A percentile compares a stretch with the other conserved stretches of the same genome.
Conservation (phyloP, 2,797 vertebrate species). For the Tenualosa ilisha region DNA sequence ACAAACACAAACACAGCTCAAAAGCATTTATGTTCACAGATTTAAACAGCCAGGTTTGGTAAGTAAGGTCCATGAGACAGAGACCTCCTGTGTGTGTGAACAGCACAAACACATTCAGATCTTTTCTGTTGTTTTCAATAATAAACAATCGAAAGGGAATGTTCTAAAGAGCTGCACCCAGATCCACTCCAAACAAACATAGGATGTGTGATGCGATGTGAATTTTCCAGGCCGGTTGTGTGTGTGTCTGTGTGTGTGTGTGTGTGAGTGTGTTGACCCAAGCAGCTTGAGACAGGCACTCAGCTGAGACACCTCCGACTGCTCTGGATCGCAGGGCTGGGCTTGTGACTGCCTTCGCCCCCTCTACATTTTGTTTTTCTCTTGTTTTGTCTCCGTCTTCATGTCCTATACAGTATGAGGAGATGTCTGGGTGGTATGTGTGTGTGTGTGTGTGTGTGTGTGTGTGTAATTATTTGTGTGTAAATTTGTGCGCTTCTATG, state of each 20-base stretch:
- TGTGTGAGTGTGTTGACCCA: background rate
- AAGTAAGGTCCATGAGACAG: slow-evolving; percentile 2
- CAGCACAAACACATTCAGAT: slow-evolving; percentile 34
- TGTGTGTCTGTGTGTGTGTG: background rate
- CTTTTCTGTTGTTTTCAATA: slow-evolving; percentile 43
- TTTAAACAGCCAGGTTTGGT: background rate
- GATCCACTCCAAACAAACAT: slow-evolving; percentile 48
- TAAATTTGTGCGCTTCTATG: background rate
- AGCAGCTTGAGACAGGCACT: background rate
- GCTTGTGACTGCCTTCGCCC: background rate
- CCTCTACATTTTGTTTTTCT: background rate
- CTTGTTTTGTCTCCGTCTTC: background rate
- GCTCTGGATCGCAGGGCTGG: background rate
- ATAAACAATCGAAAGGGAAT: slow-evolving; percentile 44
- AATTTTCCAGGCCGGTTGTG: slow-evolving; percentile 44
- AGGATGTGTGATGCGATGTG: slow-evolving; percentile 33
- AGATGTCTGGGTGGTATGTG: background rate
- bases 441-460: background rate
- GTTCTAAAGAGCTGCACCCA: slow-evolving; percentile 31
- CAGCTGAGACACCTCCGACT: background rate
- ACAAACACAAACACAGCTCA: background rate
- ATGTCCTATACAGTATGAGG: background rate
- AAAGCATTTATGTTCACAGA: background rate
- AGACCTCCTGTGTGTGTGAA: background rate
- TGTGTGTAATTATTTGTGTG: background rate